Percentiles rank a stretch among this genome's conserved stretches.
phyloP scores from a whole-genome alignment of 2,888 invertebrate genomes.

The Xylota sylvarum region DNA sequence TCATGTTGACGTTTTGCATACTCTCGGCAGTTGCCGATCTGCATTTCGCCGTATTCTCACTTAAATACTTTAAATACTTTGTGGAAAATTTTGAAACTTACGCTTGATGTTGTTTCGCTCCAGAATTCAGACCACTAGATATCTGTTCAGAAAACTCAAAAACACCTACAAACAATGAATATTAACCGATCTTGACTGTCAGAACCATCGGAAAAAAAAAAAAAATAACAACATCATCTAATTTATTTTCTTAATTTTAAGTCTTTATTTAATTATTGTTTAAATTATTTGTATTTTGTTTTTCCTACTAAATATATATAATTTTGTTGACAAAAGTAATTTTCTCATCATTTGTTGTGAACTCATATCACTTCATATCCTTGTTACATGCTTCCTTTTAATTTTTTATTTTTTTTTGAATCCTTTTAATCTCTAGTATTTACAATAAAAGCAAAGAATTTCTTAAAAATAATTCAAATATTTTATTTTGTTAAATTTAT shows the following conservation, averaged over 20 bases:
- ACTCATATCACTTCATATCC: conserved; percentile 15
- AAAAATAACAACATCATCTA: neutral
- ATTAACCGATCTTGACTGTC: no score
- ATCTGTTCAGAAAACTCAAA: no score
- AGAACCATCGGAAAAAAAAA: no score
- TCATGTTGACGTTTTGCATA: no score
- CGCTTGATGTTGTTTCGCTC: no score
- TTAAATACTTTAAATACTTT: no score
- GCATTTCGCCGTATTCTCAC: no score
- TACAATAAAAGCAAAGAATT: conserved; percentile 52
- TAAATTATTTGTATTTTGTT: conserved; percentile 47
- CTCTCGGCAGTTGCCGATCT: no score
- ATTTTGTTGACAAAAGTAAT: conserved; percentile 20
- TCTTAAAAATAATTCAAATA: conserved; percentile 24
- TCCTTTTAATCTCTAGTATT: conserved; percentile 41
- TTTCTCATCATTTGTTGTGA: conserved; percentile 22
- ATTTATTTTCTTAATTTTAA: conserved; percentile 25
- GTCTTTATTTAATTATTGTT: conserved; percentile 67
- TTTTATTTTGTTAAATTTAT: conserved; percentile 25
- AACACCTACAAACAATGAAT: no score
- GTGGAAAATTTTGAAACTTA: no score
- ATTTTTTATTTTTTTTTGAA: neutral
- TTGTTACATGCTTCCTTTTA: neutral
- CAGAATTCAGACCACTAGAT: no score
- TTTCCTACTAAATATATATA: conserved; percentile 36